Conservation (phyloP, 2,797 vertebrate genomes). For the Oreochromis grahami region DNA sequence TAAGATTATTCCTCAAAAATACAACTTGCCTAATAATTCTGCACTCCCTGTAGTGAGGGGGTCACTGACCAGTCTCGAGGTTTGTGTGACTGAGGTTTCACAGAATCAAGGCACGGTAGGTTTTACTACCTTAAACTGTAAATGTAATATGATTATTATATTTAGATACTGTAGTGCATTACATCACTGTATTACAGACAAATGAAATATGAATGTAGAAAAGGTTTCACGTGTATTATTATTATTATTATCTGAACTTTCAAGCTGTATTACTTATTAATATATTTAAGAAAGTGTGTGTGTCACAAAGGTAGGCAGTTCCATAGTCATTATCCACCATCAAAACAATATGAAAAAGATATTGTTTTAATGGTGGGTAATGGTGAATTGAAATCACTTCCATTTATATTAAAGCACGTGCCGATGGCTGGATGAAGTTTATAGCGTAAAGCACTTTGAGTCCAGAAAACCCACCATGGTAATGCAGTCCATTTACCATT, state of each 20-base stretch:
- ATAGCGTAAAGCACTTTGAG: not conserved
- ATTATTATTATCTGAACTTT: not conserved
- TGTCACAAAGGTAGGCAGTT: not conserved
- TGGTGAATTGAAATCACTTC: not conserved
- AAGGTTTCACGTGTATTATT: not conserved
- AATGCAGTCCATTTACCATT: not conserved
- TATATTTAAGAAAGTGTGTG: not conserved
- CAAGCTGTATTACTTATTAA: not conserved
- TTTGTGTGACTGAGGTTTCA: not conserved
- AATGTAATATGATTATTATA: not conserved
- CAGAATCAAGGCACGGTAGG: not conserved
- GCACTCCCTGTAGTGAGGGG: not conserved
- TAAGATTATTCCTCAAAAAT: no score
- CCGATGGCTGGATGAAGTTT: not conserved
- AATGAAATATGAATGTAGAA: not conserved
- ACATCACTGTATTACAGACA: not conserved
- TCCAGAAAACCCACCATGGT: not conserved
- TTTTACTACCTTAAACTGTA: not conserved
- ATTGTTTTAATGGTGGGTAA: not conserved
- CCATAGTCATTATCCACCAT: not conserved
- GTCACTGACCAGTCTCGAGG: fast-evolving
- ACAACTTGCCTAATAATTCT: no score
- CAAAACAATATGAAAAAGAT: not conserved
- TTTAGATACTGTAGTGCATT: fast-evolving
- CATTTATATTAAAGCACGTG: not conserved